Base-by-base conservation (phyloP, 2,113 vertebrate genomes). In the Proterorhinus semilunaris region DNA sequence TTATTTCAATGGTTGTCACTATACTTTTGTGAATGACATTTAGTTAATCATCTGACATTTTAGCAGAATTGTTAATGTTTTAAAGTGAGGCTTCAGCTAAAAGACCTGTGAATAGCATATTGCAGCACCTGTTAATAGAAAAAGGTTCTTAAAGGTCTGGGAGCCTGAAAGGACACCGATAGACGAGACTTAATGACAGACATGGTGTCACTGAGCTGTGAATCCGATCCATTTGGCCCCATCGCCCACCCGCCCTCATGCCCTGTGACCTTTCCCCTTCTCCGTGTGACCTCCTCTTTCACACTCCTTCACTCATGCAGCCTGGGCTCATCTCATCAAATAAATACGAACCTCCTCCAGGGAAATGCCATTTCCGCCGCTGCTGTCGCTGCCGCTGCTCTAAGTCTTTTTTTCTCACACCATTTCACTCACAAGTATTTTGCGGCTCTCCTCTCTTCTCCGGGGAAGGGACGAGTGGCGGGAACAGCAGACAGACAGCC, bases 381-480 rank as follows among this genome's bases (percentile, higher is more conserved):
- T 63, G 77, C 81, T 79, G 73, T n/a, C n/a, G n/a, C 81, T 82
- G 62, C 69, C 65, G 62, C 79, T 27, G 76, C 81, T 83, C 74
- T 62, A 66, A 83, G 69, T 66, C 79, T 75, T 84, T 83, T 36
- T 76, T 79, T 83, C 71, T 82, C 77, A 85, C 75, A 80, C 81
- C 79, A 84, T 90, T 88, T 88, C 85, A 80, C 75, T 80, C 68
- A 64, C 74, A 86, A 84, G 83, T 80, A 68, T 76, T 83, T 85
- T 54, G 54, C 10, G 46, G 45, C 16, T 48, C 58, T 49, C 42
- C 49, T 65, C 75, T 83, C 53, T 64, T 86, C 76, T 74, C 71
- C 57, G 11, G 57, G 69, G 71, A 80, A 59, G 68, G 43, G 61
- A 73, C 5, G 47, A 66, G 42, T 47, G 27, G 65, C 46, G 10